Conservation (phyloP, 2,113 vertebrate species). For the Festucalex cinctus region DNA sequence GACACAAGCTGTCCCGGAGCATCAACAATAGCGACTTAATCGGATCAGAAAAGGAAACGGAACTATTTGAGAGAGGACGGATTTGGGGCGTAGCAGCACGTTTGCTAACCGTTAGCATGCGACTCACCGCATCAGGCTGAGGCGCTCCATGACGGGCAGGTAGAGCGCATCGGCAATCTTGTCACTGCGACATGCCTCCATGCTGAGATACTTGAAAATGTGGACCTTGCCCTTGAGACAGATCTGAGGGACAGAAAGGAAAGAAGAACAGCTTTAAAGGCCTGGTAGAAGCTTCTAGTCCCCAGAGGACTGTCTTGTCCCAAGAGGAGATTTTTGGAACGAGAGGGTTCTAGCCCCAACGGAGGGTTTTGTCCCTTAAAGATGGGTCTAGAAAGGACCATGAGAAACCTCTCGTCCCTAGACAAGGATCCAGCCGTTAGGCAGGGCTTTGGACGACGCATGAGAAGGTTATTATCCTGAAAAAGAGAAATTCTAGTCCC, state of each 20-base stretch:
- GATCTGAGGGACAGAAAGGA: constrained; percentile 69
- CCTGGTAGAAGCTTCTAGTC: neutral
- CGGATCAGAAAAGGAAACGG: too few species aligned
- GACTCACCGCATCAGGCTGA: constrained; percentile 77
- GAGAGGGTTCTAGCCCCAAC: too few species aligned
- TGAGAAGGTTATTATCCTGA: neutral
- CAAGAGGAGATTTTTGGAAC: too few species aligned
- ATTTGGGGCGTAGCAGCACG: too few species aligned
- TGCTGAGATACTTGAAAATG: constrained; percentile 93
- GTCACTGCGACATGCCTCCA: constrained; percentile 87
- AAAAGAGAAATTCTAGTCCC: neutral
- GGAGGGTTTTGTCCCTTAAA: too few species aligned
- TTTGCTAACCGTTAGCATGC: constrained; percentile 64
- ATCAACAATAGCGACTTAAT: too few species aligned
- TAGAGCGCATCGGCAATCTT: constrained; percentile 85
- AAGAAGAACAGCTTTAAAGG: neutral
- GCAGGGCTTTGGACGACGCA: too few species aligned
- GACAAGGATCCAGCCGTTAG: too few species aligned
- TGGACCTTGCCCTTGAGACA: constrained; percentile 94
- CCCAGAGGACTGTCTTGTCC: neutral
- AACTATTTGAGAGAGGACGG: too few species aligned
- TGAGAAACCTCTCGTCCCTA: too few species aligned
- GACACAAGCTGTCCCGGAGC: too few species aligned
- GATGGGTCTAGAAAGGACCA: too few species aligned
- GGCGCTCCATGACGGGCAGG: constrained; percentile 82